Percentiles rank a stretch among this genome's conserved stretches.
Conservation (phyloP, 1,140 invertebrate species). For the Drosophila arizonae region DNA sequence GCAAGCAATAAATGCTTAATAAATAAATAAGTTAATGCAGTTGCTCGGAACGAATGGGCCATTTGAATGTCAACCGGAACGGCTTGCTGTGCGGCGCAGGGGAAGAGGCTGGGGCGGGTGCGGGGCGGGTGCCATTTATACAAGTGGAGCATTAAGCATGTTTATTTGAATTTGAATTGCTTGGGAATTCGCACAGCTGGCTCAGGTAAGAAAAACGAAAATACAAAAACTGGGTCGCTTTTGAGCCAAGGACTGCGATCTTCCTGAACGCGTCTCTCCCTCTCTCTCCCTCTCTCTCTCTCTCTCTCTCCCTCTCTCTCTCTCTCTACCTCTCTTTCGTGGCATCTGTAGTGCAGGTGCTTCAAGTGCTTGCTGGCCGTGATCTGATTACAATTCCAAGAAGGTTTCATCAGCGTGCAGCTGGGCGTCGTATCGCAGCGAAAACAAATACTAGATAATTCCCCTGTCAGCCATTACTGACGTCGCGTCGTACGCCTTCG, state of each 20-base stretch:
- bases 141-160: slow-evolving; percentile 17
- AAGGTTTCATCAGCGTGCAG: slow-evolving; percentile 38
- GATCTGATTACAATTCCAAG: slow-evolving; percentile 60
- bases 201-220: neutral
- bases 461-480: slow-evolving; percentile 27
- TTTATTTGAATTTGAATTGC: slow-evolving; percentile 33
- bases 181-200: slow-evolving; percentile 10
- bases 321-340: neutral
- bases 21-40: slow-evolving; percentile 26
- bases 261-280: neutral
- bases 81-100: neutral
- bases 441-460: slow-evolving; percentile 21
- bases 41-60: neutral
- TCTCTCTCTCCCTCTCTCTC: neutral
- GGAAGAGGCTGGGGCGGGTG: too few relatives aligned
- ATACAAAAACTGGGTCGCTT: slow-evolving; percentile 1
- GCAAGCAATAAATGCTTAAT: slow-evolving; percentile 49
- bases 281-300: neutral
- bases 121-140: neutral
- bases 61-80: neutral
- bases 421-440: neutral
- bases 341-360: neutral
- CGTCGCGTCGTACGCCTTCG: neutral
- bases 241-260: neutral
- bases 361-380: slow-evolving; percentile 26